Base-by-base conservation (phyloP, 2,113 vertebrate genomes). In the Passer montanus region DNA sequence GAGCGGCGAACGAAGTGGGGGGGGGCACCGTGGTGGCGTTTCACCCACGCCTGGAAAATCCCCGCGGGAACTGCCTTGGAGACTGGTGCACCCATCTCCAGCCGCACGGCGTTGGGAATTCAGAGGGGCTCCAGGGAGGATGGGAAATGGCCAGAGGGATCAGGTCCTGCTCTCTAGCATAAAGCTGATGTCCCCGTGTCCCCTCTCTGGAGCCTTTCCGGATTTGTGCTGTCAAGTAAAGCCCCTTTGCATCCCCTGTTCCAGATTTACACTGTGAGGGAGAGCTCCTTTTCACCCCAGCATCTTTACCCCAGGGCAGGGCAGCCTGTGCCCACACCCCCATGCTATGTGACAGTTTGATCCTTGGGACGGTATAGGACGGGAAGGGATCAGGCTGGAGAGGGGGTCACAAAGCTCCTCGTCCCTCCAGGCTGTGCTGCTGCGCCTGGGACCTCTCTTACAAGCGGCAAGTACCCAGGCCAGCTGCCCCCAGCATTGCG, bases 41-140 rank as follows among this genome's bases (percentile, higher is more conserved):
- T 94, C 58, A 50, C 44, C 72, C 77, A 68, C 20, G 4, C 81
- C 53, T 94, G 85, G 93, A 96, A 95, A 91, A 91, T 93, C 81
- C 85, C 60, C 76, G 10, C 35, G 33, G 69, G 43, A 73, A 13
- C n/a, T 68, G 53, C 24, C 35, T 27, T 31, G 49, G 31, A n/a
- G 39, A 35, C 35, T 19, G 20, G 26, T 4, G 3, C 39, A 35
- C 39, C 18, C 7, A 6, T 35, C 52, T 46, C 28, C 39, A 31
- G 33, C 53, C 66, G 27, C 55, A 55, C 10, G 9, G 50, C 2
- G 0, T 1, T 60, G 66, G 37, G 43, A 78, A 70, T 62, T 59
- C 50, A 6, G 56, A 31, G 46, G 62, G 43, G 39, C 23, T 59
- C 11, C 23, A 9, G 17, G 50, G 15, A 37, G 44, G 18, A 19